phyloP scores from a whole-genome alignment of 2,888 invertebrate genomes.

The Onthophagus sagittarius region DNA sequence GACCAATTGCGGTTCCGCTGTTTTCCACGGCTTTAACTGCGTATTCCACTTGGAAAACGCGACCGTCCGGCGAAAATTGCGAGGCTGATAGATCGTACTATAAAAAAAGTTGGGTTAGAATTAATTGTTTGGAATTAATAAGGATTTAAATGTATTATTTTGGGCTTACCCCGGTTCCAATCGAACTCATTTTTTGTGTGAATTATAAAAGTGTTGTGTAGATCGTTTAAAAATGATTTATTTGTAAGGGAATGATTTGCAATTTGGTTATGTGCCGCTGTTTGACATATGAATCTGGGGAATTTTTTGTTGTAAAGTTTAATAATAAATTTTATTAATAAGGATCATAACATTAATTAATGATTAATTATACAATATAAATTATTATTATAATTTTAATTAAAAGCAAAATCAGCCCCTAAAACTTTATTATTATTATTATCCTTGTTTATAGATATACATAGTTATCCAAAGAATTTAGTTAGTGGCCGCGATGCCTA shows the following conservation, averaged over 20 bases:
- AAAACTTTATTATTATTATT: too few relatives aligned
- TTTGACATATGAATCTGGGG: not conserved
- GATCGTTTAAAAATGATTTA: not conserved
- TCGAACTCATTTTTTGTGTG: conserved; percentile 62
- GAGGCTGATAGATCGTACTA: conserved; percentile 99
- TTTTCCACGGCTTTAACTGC: conserved; percentile 97
- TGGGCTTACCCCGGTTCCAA: conserved; percentile 85
- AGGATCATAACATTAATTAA: too few relatives aligned
- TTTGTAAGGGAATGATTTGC: not conserved
- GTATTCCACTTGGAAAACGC: conserved; percentile 99
- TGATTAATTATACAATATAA: too few relatives aligned
- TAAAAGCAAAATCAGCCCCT: too few relatives aligned
- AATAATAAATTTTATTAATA: too few relatives aligned
- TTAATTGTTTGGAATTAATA: not conserved
- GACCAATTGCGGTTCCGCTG: conserved; percentile 86
- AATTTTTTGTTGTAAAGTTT: not conserved
- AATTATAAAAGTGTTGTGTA: not conserved
- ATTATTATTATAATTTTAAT: too few relatives aligned
- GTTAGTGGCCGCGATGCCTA: too few relatives aligned
- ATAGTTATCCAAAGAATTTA: too few relatives aligned
- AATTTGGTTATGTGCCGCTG: not conserved
- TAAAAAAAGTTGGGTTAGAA: conserved; percentile 38
- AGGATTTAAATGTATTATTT: conserved; percentile 16
- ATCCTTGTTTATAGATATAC: too few relatives aligned
- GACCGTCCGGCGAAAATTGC: conserved; percentile 98